Evolutionary conservation across 1,140 invertebrate species (phyloP).

Genomic region (Thalassaphorura encarpata): DNA sequence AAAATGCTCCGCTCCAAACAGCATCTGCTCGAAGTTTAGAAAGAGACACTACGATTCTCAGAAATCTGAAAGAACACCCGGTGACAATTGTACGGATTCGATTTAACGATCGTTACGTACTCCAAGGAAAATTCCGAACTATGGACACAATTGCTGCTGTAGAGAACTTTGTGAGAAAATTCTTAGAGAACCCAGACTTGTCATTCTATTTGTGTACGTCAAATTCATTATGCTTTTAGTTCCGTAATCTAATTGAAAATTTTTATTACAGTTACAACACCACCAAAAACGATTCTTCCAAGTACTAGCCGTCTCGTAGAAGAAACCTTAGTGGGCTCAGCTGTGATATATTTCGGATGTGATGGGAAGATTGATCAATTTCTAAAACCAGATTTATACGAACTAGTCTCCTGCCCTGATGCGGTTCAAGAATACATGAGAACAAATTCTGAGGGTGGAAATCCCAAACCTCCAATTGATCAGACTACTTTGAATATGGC

Average conservation of each 20-base stretch:
- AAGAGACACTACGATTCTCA: constrained; percentile 47
- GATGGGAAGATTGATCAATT: constrained; percentile 33
- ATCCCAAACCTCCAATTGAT: background rate
- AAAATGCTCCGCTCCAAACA: constrained; percentile 54
- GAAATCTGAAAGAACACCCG: constrained; percentile 54
- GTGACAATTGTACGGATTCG: constrained; percentile 63
- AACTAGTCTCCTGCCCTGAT: constrained; percentile 11
- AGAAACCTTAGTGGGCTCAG: constrained; percentile 60
- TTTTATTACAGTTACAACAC: constrained; percentile 53
- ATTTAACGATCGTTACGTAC: constrained; percentile 65
- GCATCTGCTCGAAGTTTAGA: constrained; percentile 49
- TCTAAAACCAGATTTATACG: constrained; percentile 9
- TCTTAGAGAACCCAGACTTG: constrained; percentile 48
- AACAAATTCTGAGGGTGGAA: background rate
- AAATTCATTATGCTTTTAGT: background rate
- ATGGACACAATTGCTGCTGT: constrained; percentile 55
- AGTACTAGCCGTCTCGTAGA: constrained; percentile 49
- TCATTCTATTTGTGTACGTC: constrained; percentile 65
- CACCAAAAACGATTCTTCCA: constrained; percentile 56
- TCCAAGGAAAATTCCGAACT: constrained; percentile 67
- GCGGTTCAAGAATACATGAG: constrained; percentile 2
- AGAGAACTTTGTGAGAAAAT: constrained; percentile 56
- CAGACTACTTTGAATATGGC: background rate
- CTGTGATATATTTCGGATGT: constrained; percentile 57
- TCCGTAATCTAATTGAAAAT: background rate